Evolutionary conservation across 2,113 vertebrate species (phyloP), one percentile per base, ranked within the genome.

Genomic region (Sorex fumeus): DNA sequence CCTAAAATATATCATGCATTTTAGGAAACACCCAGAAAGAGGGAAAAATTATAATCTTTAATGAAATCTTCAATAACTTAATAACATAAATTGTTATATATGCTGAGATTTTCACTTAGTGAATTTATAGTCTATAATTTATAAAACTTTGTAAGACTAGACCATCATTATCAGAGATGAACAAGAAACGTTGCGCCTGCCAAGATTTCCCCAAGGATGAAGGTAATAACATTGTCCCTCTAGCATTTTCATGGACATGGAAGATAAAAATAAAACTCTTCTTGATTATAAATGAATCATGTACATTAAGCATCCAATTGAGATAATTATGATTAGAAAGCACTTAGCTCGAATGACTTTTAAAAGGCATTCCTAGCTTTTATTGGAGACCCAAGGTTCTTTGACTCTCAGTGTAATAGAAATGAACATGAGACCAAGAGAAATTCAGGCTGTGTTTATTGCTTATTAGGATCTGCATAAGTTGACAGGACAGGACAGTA

Each of bases 191-290:
- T 4, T 6, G 78, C 2, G 21, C 32, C 32, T 86, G 36, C 27
- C 66, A 89, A 74, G 23, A 84, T 60, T 84, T 81, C 53, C 84
- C 71, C 36, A 82, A 87, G 19, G 30, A 23, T 47, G 11, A 71
- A 25, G 32, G 28, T 40, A 90, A 81, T 16, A 93, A 60, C 6
- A 70, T 12, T 62, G 23, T 0, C 25, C 32, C 53, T 84, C 28
- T 77, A n/a, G 66, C 11, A 16, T 90, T 76, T 82, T 76, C 50
- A 76, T 64, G 13, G 50, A 11, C 23, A 70, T 16, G 6, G 36
- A 84, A 75, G 4, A 89, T 64, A 64, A 66, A 60, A 50, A 79
- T 91, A 78, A 83, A 76, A 76, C 74, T 66, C 25, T 70, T 15
- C 32, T 79, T 76, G 19, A 91, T 64, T 75, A 72, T 7, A 79